phyloP scores from a whole-genome alignment of 2,888 invertebrate species.

The Synanthedon vespiformis region DNA sequence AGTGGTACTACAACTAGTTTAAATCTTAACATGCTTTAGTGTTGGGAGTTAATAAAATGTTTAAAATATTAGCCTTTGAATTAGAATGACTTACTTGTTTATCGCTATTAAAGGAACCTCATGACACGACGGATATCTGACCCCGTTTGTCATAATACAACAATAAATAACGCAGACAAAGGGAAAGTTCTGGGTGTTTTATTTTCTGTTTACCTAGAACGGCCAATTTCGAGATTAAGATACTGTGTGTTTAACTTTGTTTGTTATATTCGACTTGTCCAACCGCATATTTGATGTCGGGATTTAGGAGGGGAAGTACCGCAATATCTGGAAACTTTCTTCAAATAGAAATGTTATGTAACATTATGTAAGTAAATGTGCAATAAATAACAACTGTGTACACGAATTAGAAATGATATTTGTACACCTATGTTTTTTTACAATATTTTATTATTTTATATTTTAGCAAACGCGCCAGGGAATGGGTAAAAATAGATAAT shows the following conservation, averaged over 20 bases:
- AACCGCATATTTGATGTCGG: background rate
- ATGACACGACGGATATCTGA: background rate
- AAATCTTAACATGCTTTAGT: too few species aligned
- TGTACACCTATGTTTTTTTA: too few species aligned
- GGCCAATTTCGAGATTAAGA: slow-evolving; percentile 9
- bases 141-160: slow-evolving; percentile 9
- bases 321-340: too few species aligned
- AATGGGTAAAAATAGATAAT: too few species aligned
- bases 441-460: too few species aligned
- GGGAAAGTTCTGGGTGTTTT: slow-evolving; percentile 6
- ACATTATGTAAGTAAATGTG: too few species aligned
- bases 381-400: too few species aligned
- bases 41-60: background rate
- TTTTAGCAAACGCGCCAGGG: too few species aligned
- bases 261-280: background rate
- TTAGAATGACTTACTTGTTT: background rate
- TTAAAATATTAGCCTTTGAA: background rate
- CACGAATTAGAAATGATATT: too few species aligned
- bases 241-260: background rate
- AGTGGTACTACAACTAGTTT: too few species aligned
- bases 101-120: slow-evolving; percentile 1
- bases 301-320: background rate
- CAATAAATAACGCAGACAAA: slow-evolving; percentile 9
- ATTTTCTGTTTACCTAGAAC: slow-evolving; percentile 8
- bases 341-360: too few species aligned